Base-by-base conservation (phyloP, 2,113 vertebrate species). In the Argyrosomus japonicus region DNA sequence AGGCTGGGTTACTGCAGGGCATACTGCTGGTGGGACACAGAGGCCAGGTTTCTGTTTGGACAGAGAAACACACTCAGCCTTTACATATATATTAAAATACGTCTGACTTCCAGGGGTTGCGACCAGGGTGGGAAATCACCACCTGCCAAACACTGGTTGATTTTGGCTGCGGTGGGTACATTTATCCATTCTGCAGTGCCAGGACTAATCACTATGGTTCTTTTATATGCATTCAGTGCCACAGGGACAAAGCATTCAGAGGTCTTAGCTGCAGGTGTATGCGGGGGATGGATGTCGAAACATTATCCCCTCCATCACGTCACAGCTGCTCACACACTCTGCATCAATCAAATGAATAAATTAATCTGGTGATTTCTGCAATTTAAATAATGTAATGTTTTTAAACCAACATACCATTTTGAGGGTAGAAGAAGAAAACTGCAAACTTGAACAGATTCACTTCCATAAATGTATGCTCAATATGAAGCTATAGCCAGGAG, bases 1-100 rank as follows among this genome's bases (percentile, higher is more conserved):
- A 71, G 82, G 80, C 80, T 63, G 89, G 93, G 87, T 93, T 92
- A 93, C 90, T 92, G 29, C 61, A 89, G 90, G 90, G 50, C 90
- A 87, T 32, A 45, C 83, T 83, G 62, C 74, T 25, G 74, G 80
- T 68, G 81, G 79, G 79, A 63, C 87, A 40, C 40, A 48, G 62
- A 79, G 69, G 85, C 84, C 81, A 81, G 77, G 77, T 76, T 86
- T 78, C 81, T 29, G 8, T 75, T 58, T 68, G 48, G 60, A 67
- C 58, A 40, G 18, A 70, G 45, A 80, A 53, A 76, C 82, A 75
- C 70, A 81, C 70, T 48, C 70, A 13, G 58, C 57, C 64, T 63
- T 81, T 71, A 75, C 50, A 17, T 32, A 32, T 36, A 29, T 63
- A 40, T 78, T 53, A 58, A 86, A 78, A 69, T 68, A 68, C 12